These are phyloP conservation scores for Eremobia ochroleuca DNA, from an alignment of 2,888 invertebrate genomes.

Conservation along the genomic window DNA sequence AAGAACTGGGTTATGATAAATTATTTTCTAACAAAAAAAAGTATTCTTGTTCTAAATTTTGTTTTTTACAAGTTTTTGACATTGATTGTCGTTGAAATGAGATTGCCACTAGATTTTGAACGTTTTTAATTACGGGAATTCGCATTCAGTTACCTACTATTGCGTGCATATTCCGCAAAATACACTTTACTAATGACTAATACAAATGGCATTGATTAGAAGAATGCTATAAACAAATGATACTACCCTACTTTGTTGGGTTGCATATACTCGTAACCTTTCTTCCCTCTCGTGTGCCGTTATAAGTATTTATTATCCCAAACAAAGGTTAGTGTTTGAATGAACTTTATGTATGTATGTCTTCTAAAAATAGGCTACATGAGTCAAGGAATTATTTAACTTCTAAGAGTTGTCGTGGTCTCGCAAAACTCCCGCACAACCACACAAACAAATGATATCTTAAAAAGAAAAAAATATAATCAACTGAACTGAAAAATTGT, in stretches of 20 bases:
- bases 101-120: too few species aligned
- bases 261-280: conserved; percentile 32
- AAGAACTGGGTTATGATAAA: too few species aligned
- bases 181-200: conserved; percentile 11
- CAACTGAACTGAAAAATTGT: neutral
- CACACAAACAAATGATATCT: too few species aligned
- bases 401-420: neutral
- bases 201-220: conserved; percentile 12
- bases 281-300: conserved; percentile 34
- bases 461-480: neutral
- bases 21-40: too few species aligned
- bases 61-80: too few species aligned
- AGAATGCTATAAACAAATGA: conserved; percentile 32
- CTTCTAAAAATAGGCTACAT: too few species aligned
- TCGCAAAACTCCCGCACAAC: too few species aligned
- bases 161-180: conserved; percentile 1
- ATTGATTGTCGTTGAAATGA: too few species aligned
- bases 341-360: neutral
- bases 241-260: neutral
- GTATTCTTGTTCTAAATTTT: too few species aligned
- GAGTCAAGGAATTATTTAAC: neutral
- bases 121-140: too few species aligned
- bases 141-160: too few species aligned
- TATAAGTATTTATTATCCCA: conserved; percentile 3
- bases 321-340: conserved; percentile 27